These are phyloP conservation scores for Drosophila gaucha DNA, from an alignment of 2,888 invertebrate species.

Conservation along the genomic window DNA sequence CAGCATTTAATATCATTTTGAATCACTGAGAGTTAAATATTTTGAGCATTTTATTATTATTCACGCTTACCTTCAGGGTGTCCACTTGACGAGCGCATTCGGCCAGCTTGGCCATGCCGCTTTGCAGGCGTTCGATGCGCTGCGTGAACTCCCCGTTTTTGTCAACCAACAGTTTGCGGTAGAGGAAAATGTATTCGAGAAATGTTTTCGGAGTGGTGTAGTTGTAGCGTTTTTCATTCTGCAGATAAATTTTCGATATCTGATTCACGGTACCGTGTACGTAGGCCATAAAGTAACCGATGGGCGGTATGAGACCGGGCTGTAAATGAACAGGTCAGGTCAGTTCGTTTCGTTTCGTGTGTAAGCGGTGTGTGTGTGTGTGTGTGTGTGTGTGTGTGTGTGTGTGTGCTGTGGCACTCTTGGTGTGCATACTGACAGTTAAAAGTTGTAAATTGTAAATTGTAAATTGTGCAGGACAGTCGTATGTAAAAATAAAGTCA, in stretches of 20 bases:
- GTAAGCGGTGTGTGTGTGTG: conserved; percentile 10
- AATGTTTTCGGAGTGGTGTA: conserved; percentile 99
- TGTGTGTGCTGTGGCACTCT: conserved; percentile 22
- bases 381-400: conserved; percentile 12
- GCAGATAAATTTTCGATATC: conserved; percentile 92
- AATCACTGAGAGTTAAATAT: background rate
- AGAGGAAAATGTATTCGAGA: conserved; percentile 96
- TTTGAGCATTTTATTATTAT: background rate
- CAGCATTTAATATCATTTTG: too few relatives aligned
- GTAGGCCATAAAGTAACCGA: conserved; percentile 96
- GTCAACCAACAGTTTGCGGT: conserved; percentile 89
- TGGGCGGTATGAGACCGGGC: conserved; percentile 87
- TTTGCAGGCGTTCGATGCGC: conserved; percentile 93
- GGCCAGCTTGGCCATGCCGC: conserved; percentile 94
- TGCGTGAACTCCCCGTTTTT: conserved; percentile 89
- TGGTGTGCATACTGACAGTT: conserved; percentile 53
- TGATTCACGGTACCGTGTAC: conserved; percentile 95
- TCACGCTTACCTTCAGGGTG: conserved; percentile 89
- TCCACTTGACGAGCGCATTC: conserved; percentile 95
- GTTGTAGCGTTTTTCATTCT: conserved; percentile 95
- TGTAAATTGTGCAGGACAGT: conserved; percentile 49
- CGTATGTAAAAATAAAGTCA: conserved; percentile 33
- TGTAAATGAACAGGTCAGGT: conserved; percentile 81
- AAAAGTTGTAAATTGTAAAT: conserved; percentile 68
- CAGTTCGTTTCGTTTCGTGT: conserved; percentile 19